Evolutionary conservation across 2,113 vertebrate genomes (phyloP), one percentile per base, ranked within the genome.

Genomic region (Corythornis madagascariensis): DNA sequence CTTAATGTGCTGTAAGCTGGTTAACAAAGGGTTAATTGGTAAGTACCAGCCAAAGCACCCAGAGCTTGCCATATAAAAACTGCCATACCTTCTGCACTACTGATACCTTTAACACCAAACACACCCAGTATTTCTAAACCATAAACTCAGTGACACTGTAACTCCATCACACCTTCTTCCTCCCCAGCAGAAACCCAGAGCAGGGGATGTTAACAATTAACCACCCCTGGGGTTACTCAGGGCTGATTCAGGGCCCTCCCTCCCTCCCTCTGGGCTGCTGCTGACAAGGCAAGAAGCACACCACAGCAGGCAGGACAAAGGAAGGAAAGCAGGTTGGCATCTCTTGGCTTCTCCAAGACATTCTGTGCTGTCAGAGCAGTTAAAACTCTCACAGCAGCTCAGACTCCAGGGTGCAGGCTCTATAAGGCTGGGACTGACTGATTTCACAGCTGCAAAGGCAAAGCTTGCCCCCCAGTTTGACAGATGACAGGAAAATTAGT

Each of bases 251-350:
- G 26, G 55, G 65, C 64, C 57, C 16, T 22, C 38, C 60, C 31
- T 43, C 70, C 40, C 56, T 67, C 29, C 31, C 2, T 8, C 15
- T 72, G 38, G n/a, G 45, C 50, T 76, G 29, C 26, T 56, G 48
- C 73, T 87, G 47, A 53, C 57, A 66, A 83, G 73, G 33, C 17
- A 70, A 73, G 55, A 67, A 21, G 26, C 21, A 73, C 8, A 42
- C 6, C n/a, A 64, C 0, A 0, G 16, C 0, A 0, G 22, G 28
- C 13, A 78, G 77, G 33, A 25, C 5, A 4, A 11, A 67, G 53
- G 47, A 59, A 57, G 35, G 25, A 13, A 80, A 61, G 19, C 5
- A 75, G 22, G 25, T 21, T 63, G 72, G n/a, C 11, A 26, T 28
- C 72, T 81, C 25, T 72, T 42, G 12, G 7, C 29, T 78, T 60